Percentiles rank a stretch among this genome's conserved stretches.
Evolutionary conservation across 2,113 vertebrate species (phyloP).

Genomic region (Takifugu flavidus): DNA sequence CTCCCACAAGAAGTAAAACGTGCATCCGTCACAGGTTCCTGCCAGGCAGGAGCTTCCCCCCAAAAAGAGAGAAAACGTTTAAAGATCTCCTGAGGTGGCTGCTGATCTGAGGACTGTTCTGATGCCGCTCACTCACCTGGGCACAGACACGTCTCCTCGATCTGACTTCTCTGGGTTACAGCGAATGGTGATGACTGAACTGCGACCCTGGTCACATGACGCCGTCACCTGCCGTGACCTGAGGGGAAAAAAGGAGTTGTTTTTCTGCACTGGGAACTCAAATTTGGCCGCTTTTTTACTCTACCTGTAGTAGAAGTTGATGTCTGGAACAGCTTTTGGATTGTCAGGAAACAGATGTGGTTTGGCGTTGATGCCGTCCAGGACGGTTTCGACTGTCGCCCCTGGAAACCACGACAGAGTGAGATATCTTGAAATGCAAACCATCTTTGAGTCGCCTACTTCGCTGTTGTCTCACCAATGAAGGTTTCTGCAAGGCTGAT

Average conservation of each 20-base stretch:
- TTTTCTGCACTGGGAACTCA: neutral
- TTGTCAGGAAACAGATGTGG: conserved; percentile 79
- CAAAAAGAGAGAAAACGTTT: neutral
- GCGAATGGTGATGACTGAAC: conserved; percentile 84
- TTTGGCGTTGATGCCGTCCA: conserved; percentile 80
- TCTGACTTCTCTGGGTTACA: conserved; percentile 80
- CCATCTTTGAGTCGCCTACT: neutral
- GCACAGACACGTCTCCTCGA: conserved; percentile 81
- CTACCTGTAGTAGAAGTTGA: conserved; percentile 97
- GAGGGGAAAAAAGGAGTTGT: neutral
- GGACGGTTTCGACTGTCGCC: conserved; percentile 78
- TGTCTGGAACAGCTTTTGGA: conserved; percentile 77
- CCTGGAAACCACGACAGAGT: conserved; percentile 63
- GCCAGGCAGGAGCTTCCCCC: conserved; percentile 80
- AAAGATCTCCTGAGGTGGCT: too few relatives aligned
- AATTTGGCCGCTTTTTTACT: neutral
- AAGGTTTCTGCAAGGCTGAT: conserved; percentile 91
- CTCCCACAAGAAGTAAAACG: conserved; percentile 88
- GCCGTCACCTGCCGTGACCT: conserved; percentile 84
- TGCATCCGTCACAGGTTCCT: conserved; percentile 89
- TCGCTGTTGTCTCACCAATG: conserved; percentile 74
- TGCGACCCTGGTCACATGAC: conserved; percentile 85
- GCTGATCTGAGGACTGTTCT: too few relatives aligned
- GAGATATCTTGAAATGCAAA: neutral
- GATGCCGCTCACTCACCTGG: conserved; percentile 71